Percentiles rank a stretch among this genome's conserved stretches.
phyloP scores from a whole-genome alignment of 2,888 invertebrate species.

The Cosmopolites sordidus region DNA sequence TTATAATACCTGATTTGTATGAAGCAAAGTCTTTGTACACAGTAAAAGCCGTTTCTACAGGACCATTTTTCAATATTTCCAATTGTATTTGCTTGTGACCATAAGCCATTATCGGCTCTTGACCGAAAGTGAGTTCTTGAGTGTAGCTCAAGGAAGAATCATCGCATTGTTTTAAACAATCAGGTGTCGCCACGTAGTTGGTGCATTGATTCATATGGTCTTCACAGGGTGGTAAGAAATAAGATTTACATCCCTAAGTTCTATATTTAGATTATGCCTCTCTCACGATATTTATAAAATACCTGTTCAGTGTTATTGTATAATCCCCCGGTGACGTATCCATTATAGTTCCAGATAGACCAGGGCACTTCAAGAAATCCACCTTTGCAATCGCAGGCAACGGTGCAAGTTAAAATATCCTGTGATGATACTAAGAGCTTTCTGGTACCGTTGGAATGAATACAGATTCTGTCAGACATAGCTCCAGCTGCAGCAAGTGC shows the following conservation, averaged over 20 bases:
- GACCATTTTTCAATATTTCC: slow-evolving; percentile 78
- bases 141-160: slow-evolving; percentile 7
- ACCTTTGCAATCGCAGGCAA: slow-evolving; percentile 56
- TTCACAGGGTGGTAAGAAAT: slow-evolving; percentile 23
- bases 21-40: slow-evolving; percentile 72
- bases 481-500: slow-evolving; percentile 84
- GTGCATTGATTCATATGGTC: slow-evolving; percentile 21
- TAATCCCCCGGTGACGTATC: slow-evolving; percentile 81
- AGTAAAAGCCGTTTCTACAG: slow-evolving; percentile 80
- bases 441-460: slow-evolving; percentile 16
- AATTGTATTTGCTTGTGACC: slow-evolving; percentile 60
- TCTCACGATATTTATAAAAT: neutral
- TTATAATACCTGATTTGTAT: slow-evolving; percentile 16
- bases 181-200: slow-evolving; percentile 23
- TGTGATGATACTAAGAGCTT: slow-evolving; percentile 18
- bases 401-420: slow-evolving; percentile 15
- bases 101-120: neutral
- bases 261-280: too few species aligned
- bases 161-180: slow-evolving; percentile 20
- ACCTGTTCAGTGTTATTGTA: slow-evolving; percentile 44
- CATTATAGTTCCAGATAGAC: slow-evolving; percentile 72
- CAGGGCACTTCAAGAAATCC: slow-evolving; percentile 76
- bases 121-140: slow-evolving; percentile 13
- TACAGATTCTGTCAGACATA: slow-evolving; percentile 53
- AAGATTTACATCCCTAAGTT: slow-evolving; percentile 23